Base-by-base conservation (phyloP, 2,888 invertebrate species). In the Peribatodes rhomboidaria region DNA sequence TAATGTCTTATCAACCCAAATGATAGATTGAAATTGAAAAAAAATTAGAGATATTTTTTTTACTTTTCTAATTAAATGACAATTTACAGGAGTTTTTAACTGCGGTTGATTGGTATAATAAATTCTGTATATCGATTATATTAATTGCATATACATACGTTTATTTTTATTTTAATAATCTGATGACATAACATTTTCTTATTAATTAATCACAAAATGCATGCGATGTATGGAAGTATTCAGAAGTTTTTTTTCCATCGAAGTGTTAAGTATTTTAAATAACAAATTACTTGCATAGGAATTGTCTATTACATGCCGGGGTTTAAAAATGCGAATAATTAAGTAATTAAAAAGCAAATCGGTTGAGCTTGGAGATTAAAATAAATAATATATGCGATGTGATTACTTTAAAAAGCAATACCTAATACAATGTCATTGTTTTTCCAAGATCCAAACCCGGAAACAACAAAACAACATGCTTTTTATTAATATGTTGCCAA, bases 141-240 rank as follows among this genome's bases (percentile, higher is more conserved):
- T n/a, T 13, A 50, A 50, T 37, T 35, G 6, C 27, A 27, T 27
- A 27, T 4, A 20, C 13, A 27, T 4, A 20, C 13, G 35, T 18
- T 18, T 33, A 35, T 55, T 31, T 42, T 55, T 35, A 16, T 41
- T 41, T n/a, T 35, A 13, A 18, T n/a, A 3, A n/a, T n/a, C n/a
- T n/a, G n/a, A n/a, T 42, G n/a, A 55, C 33, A 33, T 55, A 44
- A 55, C 35, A 13, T 35, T 44, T 55, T 33, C 35, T 55, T 55
- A 35, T 27, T n/a, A 44, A 42, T 20, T 13, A 60, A 47, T 58
- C n/a, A 35, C 18, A 35, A 35, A 49, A 16, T 8, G 31, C 50
- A 20, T 8, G n/a, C 18, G 16, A 35, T 10, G 35, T 50, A 7
- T 20, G 35, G 35, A 20, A 50, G 13, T 4, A n/a, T n/a, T n/a